Evolutionary conservation across 2,113 vertebrate genomes (phyloP).

Genomic region (Tachysurus vachellii): DNA sequence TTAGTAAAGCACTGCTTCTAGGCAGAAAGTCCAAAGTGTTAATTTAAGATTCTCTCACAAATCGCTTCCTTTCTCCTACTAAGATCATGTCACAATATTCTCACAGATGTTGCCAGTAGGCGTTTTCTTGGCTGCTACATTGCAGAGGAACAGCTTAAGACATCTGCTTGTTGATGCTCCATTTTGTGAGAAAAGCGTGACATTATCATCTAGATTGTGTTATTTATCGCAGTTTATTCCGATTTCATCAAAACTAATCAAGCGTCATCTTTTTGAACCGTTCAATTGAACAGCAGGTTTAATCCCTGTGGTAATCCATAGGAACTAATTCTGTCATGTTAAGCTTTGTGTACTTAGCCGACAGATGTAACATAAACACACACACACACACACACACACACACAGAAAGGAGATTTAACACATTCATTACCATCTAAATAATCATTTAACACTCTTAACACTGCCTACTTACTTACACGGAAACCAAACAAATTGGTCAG

Average conservation of each 20-base stretch:
- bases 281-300: conserved; percentile 55
- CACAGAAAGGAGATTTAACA: neutral
- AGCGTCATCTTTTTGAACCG: conserved; percentile 51
- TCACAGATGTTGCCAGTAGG: neutral
- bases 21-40: conserved; percentile 27
- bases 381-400: neutral
- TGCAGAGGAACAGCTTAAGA: neutral
- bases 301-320: conserved; percentile 21
- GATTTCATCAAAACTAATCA: conserved; percentile 51
- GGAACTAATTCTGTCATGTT: conserved; percentile 48
- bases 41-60: conserved; percentile 25
- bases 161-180: neutral
- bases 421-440: neutral
- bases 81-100: conserved; percentile 36
- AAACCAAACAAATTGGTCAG: neutral
- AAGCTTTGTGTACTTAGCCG: conserved; percentile 36
- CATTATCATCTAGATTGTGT: conserved; percentile 15
- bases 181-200: neutral
- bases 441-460: neutral
- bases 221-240: conserved; percentile 27
- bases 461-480: neutral
- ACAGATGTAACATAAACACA: neutral
- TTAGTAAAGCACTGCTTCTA: conserved; percentile 27
- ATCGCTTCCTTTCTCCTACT: neutral
- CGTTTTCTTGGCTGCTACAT: neutral